Evolutionary conservation across 2,888 invertebrate species (phyloP).

Genomic region (Ophion obscuratus): DNA sequence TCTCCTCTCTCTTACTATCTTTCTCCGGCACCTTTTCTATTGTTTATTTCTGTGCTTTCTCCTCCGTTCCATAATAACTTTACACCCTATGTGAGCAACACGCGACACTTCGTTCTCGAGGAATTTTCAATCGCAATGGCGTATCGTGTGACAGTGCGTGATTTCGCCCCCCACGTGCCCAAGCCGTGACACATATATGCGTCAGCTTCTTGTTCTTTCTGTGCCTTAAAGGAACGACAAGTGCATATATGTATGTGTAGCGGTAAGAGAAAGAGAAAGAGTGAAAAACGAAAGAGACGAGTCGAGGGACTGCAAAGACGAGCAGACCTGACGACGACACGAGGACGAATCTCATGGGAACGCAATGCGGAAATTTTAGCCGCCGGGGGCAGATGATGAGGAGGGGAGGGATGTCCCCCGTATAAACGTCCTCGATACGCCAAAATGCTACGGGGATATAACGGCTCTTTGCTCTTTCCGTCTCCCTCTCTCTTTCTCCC

Average conservation of each 20-base stretch:
- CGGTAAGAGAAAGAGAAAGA: conserved; percentile 11
- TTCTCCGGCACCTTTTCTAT: too few species aligned
- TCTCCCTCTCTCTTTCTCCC: conserved; percentile 60
- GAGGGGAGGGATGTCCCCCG: conserved; percentile 60
- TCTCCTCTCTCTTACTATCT: too few species aligned
- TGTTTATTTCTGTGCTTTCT: too few species aligned
- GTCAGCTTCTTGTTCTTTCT: conserved; percentile 41
- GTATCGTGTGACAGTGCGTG: background rate
- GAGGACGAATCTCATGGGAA: conserved; percentile 78
- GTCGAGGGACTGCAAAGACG: conserved; percentile 55
- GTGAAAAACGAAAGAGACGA: conserved; percentile 2
- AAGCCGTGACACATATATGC: conserved; percentile 5
- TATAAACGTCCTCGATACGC: conserved; percentile 68
- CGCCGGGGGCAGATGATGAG: conserved; percentile 63
- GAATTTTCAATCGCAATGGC: background rate
- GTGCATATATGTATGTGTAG: background rate
- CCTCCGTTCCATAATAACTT: too few species aligned
- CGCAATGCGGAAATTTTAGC: conserved; percentile 81
- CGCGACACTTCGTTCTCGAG: conserved; percentile 6
- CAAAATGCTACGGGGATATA: conserved; percentile 74
- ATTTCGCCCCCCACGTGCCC: background rate
- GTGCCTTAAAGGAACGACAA: background rate
- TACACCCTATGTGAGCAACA: background rate
- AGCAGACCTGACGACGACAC: conserved; percentile 66
- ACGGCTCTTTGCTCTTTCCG: conserved; percentile 70